Evolutionary conservation across 2,797 vertebrate genomes (phyloP), one percentile per base, ranked within the genome.

Genomic region (Pelobates cultripes): DNA sequence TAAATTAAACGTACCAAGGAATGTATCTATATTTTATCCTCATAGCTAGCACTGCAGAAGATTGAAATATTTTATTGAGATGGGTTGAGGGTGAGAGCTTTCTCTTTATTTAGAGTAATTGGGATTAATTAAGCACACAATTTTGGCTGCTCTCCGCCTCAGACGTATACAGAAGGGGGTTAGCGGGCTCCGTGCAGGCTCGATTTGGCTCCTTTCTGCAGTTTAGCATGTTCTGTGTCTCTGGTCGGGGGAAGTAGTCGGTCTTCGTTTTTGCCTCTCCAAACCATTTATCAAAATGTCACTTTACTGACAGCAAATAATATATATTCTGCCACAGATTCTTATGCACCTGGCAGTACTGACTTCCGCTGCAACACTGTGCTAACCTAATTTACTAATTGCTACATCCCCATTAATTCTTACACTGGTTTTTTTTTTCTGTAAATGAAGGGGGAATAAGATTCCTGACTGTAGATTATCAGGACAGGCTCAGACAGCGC

Each of bases 241-340:
- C 96, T 95, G 95, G 94, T 96, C 93, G 95, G 96, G 97, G 93
- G 83, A 96, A 98, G 97, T 97, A 93, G 94, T 94, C 94, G 94
- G 91, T 94, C 42, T 66, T 75, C 67, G 93, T 95, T 95, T 96
- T 94, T 96, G 97, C 97, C 96, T 97, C 97, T 96, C 97, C 94
- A 95, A 95, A 95, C 96, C 96, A 99, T 99, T 99, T 97, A 99
- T 99, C 98, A 99, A 98, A 97, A 95, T 98, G 98, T 98, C 98
- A 97, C 95, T 95, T 94, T 94, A 91, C 93, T 98, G 98, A 99
- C 98, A 98, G 96, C 95, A 95, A 93, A 96, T 99, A 99, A 98
- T 99, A 99, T 98, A 99, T 99, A 98, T 97, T 94, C 96, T 97
- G 96, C 96, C 96, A 96, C 94, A 93, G 96, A 94, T 96, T 94